These are phyloP conservation scores for Cottoperca gobio DNA, from an alignment of 2,797 vertebrate genomes.

Conservation along the genomic window DNA sequence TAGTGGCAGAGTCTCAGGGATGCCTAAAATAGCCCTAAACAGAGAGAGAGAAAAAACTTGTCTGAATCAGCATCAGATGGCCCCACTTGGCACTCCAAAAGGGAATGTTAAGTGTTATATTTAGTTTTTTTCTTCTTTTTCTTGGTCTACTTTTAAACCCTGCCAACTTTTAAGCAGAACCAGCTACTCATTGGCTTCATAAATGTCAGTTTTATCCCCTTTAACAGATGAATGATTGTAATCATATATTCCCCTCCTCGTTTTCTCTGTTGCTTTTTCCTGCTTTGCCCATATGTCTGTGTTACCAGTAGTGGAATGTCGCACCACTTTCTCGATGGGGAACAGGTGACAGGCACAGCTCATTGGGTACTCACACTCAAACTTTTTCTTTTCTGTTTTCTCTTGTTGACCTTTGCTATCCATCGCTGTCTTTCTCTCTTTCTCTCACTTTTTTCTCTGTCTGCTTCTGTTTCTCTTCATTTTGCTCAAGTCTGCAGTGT, in stretches of 20 bases:
- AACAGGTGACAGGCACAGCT: constrained; percentile 66
- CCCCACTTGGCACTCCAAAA: constrained; percentile 34
- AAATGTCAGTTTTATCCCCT: constrained; percentile 46
- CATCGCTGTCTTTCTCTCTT: neutral
- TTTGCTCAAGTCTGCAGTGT: constrained; percentile 32
- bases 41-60: constrained; percentile 45
- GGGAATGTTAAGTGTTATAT: constrained; percentile 64
- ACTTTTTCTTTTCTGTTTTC: neutral
- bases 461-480: constrained; percentile 25
- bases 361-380: constrained; percentile 33
- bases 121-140: constrained; percentile 28
- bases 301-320: constrained; percentile 73
- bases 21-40: constrained; percentile 65
- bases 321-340: constrained; percentile 67
- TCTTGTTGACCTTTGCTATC: neutral
- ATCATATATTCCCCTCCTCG: constrained; percentile 19
- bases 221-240: constrained; percentile 51
- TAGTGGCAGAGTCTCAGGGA: constrained; percentile 33
- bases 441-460: neutral
- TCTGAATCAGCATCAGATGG: constrained; percentile 69
- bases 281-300: constrained; percentile 40
- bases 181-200: constrained; percentile 44
- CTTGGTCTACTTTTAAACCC: constrained; percentile 54
- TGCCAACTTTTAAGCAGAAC: constrained; percentile 54
- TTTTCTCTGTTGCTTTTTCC: constrained; percentile 33